Percentiles rank a stretch among this genome's conserved stretches.
These are phyloP conservation scores for Trogon melanurus DNA, from an alignment of 2,113 vertebrate genomes.

Conservation along the genomic window DNA sequence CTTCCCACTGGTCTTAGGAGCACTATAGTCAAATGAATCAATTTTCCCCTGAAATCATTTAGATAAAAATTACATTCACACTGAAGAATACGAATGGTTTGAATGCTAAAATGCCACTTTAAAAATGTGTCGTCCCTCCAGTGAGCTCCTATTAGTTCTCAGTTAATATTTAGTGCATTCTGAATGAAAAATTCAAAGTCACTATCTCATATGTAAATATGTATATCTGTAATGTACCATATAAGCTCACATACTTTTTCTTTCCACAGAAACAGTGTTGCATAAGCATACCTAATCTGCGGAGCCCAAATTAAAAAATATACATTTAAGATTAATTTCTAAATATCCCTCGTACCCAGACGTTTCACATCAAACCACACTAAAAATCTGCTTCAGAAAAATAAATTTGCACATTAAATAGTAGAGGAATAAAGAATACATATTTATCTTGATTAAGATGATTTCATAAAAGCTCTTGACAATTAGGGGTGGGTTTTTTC, in stretches of 20 bases:
- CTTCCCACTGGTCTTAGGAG: slow-evolving; percentile 79
- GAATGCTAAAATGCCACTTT: slow-evolving; percentile 77
- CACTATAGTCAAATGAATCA: slow-evolving; percentile 80
- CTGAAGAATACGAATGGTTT: slow-evolving; percentile 72
- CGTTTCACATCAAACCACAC: slow-evolving; percentile 9
- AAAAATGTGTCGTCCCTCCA: slow-evolving; percentile 63
- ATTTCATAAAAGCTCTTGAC: slow-evolving; percentile 47
- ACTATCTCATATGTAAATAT: background rate
- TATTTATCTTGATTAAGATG: slow-evolving; percentile 65
- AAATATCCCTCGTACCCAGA: background rate
- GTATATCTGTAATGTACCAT: background rate
- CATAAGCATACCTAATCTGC: background rate
- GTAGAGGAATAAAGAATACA: slow-evolving; percentile 42
- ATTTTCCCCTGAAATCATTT: slow-evolving; percentile 79
- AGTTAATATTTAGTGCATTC: slow-evolving; percentile 69
- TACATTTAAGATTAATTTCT: slow-evolving; percentile 7
- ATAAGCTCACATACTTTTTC: background rate
- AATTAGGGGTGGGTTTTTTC: slow-evolving; percentile 22
- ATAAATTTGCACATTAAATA: slow-evolving; percentile 49
- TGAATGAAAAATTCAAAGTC: slow-evolving; percentile 48
- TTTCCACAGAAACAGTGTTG: background rate
- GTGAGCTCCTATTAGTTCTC: slow-evolving; percentile 51
- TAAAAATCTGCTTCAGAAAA: slow-evolving; percentile 12
- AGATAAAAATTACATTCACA: slow-evolving; percentile 78
- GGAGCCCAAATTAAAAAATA: background rate